Percentiles rank a stretch among this genome's conserved stretches.
Evolutionary conservation across 2,888 invertebrate species (phyloP).

Genomic region (Plebejus melissa): DNA sequence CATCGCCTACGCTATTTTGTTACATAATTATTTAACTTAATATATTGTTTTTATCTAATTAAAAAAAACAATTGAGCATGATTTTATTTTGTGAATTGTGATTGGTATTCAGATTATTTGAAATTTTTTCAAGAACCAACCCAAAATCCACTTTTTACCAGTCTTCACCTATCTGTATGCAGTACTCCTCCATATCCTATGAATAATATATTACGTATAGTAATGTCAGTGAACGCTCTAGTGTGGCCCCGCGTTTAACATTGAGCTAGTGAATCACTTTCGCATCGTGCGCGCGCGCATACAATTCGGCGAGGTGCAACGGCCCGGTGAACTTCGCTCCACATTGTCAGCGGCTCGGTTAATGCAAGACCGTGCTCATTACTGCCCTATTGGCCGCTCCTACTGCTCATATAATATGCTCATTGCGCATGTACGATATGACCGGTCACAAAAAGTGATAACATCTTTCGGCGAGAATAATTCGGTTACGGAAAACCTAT

Average conservation of each 20-base stretch:
- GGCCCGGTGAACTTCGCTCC: constrained; percentile 72
- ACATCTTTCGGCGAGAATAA: neutral
- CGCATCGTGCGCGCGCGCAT: constrained; percentile 60
- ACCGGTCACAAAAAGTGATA: neutral
- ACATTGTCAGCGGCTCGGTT: constrained; percentile 55
- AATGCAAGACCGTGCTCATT: constrained; percentile 28
- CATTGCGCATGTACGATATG: neutral
- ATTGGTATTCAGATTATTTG: neutral
- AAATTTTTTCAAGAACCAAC: neutral
- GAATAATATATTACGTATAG: neutral
- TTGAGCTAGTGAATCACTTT: constrained; percentile 59
- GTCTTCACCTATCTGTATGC: neutral
- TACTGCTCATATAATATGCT: neutral
- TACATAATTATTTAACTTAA: neutral
- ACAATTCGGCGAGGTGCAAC: constrained; percentile 66
- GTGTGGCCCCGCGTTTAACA: constrained; percentile 1
- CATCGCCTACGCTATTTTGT: neutral
- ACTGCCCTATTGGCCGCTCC: neutral
- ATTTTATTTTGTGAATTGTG: neutral
- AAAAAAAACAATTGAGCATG: neutral
- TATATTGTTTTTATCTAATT: neutral
- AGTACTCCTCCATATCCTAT: neutral
- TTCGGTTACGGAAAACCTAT: neutral
- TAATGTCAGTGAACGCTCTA: neutral
- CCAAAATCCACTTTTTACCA: neutral